Base-by-base conservation (phyloP, 2,888 invertebrate species). In the Cataglyphis albicans region DNA sequence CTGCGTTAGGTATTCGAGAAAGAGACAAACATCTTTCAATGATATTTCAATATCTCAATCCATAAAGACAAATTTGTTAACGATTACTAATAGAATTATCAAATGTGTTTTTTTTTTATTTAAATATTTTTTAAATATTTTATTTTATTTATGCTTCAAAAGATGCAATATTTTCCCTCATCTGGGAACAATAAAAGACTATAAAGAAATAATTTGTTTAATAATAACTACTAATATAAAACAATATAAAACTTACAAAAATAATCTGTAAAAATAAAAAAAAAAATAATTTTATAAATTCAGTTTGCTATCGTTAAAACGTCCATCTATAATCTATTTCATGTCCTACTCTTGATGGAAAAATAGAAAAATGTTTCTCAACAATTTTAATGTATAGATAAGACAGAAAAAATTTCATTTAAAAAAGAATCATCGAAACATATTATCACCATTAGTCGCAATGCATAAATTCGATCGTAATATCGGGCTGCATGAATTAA, bases 401-500 rank as follows among this genome's bases (percentile, higher is more conserved):
- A 25, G 25, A 65, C 35, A 35, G 9, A 48, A 63, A 52, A 32
- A 35, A 38, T 52, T 21, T 41, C 44, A 2, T 21, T 25, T 32
- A 55, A 29, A 55, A 29, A 21, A 21, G 55, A 15, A 4, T 10
- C 57, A 32, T 59, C 35, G 44, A 57, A 59, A 59, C 70, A 59
- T 70, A 80, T 80, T 80, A 61, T 38, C 29, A 35, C 70, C 59
- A 80, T 80, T 80, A 80, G 70, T 80, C 78, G 78, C 44, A 70
- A 80, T 80, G 70, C 78, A 70, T 80, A 80, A 80, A 80, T 80
- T 80, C 70, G 70, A 80, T 70, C 70, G 78, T 80, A 80, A 80
- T 80, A 80, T 80, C 70, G 59, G 70, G 78, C 12, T 59, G 25
- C 48, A 35, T 70, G 78, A 80, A 70, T 80, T 80, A 80, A 80